phyloP scores from a whole-genome alignment of 2,888 invertebrate genomes.

The Parascotia fuliginaria region DNA sequence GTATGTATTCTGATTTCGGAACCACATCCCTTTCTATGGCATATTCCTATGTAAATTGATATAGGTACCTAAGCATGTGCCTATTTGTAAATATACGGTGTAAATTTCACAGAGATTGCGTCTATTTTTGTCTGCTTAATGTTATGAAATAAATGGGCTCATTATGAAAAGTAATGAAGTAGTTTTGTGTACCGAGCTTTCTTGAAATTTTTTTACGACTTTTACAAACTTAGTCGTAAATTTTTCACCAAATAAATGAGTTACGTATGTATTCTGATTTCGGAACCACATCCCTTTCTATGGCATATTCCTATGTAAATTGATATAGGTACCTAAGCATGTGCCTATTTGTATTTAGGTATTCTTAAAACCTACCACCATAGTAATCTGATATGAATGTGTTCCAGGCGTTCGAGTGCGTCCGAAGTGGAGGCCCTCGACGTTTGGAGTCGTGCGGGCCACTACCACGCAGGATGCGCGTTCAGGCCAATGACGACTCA shows the following conservation, averaged over 20 bases:
- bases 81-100: background rate
- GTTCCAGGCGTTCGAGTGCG: constrained; percentile 95
- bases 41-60: no score
- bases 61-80: no score
- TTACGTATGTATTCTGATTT: no score
- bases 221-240: no score
- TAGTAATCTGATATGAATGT: constrained; percentile 13
- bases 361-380: background rate
- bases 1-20: constrained; percentile 3
- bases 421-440: constrained; percentile 85
- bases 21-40: constrained; percentile 7
- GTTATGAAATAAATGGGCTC: background rate
- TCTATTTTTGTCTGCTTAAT: background rate
- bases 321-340: no score
- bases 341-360: no score
- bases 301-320: background rate
- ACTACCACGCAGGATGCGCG: constrained; percentile 94
- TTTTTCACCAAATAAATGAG: no score
- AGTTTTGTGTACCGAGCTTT: background rate
- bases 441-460: constrained; percentile 94
- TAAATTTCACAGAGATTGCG: background rate
- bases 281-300: constrained; percentile 7
- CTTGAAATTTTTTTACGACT: no score
- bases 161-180: background rate
- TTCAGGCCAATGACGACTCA: constrained; percentile 98